These are phyloP conservation scores for Heteronetta atricapilla DNA, from an alignment of 2,113 vertebrate genomes.

Conservation along the genomic window DNA sequence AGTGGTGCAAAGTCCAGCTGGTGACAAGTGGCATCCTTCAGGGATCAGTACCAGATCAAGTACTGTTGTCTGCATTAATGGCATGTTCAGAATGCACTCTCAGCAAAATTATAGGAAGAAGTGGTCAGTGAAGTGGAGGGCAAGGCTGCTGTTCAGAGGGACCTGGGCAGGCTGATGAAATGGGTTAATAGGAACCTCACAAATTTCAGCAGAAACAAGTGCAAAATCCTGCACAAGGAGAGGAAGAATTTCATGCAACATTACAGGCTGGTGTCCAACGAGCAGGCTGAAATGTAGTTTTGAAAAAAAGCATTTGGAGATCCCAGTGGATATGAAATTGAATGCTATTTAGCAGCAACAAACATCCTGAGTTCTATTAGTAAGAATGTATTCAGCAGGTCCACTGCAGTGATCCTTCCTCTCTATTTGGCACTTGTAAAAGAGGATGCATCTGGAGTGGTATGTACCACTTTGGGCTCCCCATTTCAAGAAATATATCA, in stretches of 20 bases:
- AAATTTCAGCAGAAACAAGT: not conserved
- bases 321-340: not conserved
- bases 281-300: not conserved
- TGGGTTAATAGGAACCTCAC: not conserved
- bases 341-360: not conserved
- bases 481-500: not conserved
- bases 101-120: not conserved
- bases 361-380: not conserved
- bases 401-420: not conserved
- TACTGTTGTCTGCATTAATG: not conserved
- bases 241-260: not conserved
- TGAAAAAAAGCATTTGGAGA: not conserved
- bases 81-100: not conserved
- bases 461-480: not conserved
- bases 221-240: not conserved
- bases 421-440: not conserved
- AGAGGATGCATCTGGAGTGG: not conserved
- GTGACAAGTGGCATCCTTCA: not conserved
- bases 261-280: not conserved
- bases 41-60: rapidly evolving
- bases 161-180: not conserved
- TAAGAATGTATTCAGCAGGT: not conserved
- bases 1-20: not conserved
- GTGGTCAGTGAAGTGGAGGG: not conserved
- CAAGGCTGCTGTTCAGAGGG: not conserved